Percentiles rank a stretch among this genome's conserved stretches.
Conservation (phyloP, 2,888 invertebrate species). For the Phania funesta region DNA sequence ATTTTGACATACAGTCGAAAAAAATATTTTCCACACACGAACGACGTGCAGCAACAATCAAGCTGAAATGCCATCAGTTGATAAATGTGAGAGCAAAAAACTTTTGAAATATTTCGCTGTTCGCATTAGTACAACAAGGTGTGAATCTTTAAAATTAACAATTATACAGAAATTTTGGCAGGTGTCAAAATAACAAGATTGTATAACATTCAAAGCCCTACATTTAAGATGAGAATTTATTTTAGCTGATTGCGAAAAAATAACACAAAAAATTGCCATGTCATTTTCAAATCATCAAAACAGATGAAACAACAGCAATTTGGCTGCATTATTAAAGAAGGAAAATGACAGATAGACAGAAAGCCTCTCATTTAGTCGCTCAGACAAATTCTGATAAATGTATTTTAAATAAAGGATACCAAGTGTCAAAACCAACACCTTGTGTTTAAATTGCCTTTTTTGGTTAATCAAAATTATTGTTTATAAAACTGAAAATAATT, state of each 20-base stretch:
- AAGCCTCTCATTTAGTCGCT: background rate
- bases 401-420: constrained; percentile 41
- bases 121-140: constrained; percentile 55
- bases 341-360: background rate
- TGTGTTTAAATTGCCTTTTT: constrained; percentile 24
- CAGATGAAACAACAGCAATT: constrained; percentile 65
- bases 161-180: constrained; percentile 66
- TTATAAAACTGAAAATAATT: constrained; percentile 55
- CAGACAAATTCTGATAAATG: constrained; percentile 55
- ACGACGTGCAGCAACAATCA: constrained; percentile 3
- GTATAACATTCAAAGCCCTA: constrained; percentile 13
- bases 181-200: constrained; percentile 66
- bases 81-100: background rate
- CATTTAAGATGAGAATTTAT: background rate
- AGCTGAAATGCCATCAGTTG: constrained; percentile 23
- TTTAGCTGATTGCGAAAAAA: constrained; percentile 14
- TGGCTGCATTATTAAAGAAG: constrained; percentile 6
- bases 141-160: constrained; percentile 64
- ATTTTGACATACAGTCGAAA: constrained; percentile 47
- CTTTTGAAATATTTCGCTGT: constrained; percentile 4
- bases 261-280: constrained; percentile 60
- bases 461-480: constrained; percentile 44
- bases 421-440: constrained; percentile 65
- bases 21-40: background rate
- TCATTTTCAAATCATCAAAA: constrained; percentile 64